Base-by-base conservation (phyloP, 35 echinoderm and acorn worm genomes). In the Chiridota heheva region DNA sequence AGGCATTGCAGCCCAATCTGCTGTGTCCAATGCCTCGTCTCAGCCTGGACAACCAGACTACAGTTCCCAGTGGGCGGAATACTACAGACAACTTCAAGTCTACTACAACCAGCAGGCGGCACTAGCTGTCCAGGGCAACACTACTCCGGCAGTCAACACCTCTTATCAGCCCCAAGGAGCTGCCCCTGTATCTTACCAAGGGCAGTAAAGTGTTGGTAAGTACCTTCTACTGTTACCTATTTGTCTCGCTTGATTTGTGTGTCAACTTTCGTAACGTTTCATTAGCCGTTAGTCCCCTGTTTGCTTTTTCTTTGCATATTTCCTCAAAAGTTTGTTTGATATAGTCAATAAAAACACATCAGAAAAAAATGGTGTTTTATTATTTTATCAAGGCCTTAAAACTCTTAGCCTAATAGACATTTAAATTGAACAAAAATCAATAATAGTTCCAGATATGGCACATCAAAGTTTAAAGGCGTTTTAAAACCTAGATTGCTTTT, bases 41-140 rank as follows among this genome's bases (percentile, higher is more conserved):
- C 66, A 58, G 70, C 69, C 70, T 0, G 83, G 83, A 27, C 83
- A 86, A 46, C 69, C 55, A 76, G 83, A 86, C 83, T 86, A 31
- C 44, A 46, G 37, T 40, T 59, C 45, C 44, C 83, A 86, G 40
- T 86, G 83, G 83, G 83, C 83, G 24, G 83, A 86, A 25, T 86
- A 86, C 83, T 86, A 86, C 83, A 58, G 59, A 29, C 83, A 86
- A 49, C 58, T 75, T 25, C 48, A 40, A 15, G 76, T 38, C 75
- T 78, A 40, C 75, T 78, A 78, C 56, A 78, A 78, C 75, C 31
- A 62, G 17, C 75, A 78, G 53, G 75, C 75, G 16, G 42, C 75
- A 13, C 58, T 42, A 57, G 83, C 42, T 36, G 35, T 63, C 12
- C 71, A 47, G 5, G 65, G 66, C 12, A 38, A 12, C 29, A 55